Evolutionary conservation across 2,888 invertebrate genomes (phyloP).

Genomic region (Zaprionus obscuricornis): DNA sequence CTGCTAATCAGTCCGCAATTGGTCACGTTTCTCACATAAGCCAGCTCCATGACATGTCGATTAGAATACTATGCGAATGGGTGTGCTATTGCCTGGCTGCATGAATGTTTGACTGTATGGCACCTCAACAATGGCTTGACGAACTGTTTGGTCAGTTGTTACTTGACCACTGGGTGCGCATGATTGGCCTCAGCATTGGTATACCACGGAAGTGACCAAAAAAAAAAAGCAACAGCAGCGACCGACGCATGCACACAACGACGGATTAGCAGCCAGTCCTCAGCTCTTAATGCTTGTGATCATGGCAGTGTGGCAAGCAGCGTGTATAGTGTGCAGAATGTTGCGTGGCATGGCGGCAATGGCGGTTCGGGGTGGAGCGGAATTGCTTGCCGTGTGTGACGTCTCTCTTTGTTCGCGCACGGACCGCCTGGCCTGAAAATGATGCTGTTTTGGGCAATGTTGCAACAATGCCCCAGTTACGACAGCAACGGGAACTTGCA

Average conservation of each 20-base stretch:
- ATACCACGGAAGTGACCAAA: constrained; percentile 71
- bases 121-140: constrained; percentile 6
- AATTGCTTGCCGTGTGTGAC: neutral
- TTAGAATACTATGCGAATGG: neutral
- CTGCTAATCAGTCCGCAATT: constrained; percentile 42
- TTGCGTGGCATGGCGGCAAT: neutral
- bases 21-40: constrained; percentile 21
- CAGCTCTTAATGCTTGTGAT: neutral
- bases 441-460: constrained; percentile 57
- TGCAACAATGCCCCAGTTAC: constrained; percentile 47
- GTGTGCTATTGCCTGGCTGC: too few species aligned
- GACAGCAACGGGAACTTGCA: constrained; percentile 22
- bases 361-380: neutral
- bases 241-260: constrained; percentile 59
- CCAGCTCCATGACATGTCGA: constrained; percentile 40
- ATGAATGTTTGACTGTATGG: neutral
- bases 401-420: constrained; percentile 52
- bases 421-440: constrained; percentile 65
- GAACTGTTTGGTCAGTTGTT: constrained; percentile 22
- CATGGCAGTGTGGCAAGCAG: neutral
- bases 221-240: constrained; percentile 25
- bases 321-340: too few species aligned
- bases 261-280: constrained; percentile 39
- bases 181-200: constrained; percentile 57
- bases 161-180: constrained; percentile 70